Percentiles rank a stretch among this genome's conserved stretches.
Conservation (phyloP, 2,888 invertebrate genomes). For the Megalurothrips usitatus region DNA sequence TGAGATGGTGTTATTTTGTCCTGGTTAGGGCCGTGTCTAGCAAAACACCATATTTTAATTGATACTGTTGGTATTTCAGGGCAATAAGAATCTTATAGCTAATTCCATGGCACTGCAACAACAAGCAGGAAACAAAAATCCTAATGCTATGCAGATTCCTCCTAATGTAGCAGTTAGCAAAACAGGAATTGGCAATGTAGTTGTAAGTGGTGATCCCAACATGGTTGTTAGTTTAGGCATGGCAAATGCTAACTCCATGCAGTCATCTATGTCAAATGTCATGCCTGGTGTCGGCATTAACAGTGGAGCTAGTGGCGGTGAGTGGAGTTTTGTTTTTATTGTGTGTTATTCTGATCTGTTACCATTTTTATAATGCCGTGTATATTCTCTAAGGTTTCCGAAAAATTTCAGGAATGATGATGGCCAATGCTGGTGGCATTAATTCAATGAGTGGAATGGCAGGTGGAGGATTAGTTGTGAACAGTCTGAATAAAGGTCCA, state of each 20-base stretch:
- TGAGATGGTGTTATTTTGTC: slow-evolving; percentile 14
- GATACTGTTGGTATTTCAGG: slow-evolving; percentile 52
- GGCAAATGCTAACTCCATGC: slow-evolving; percentile 65
- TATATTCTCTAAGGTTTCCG: slow-evolving; percentile 27
- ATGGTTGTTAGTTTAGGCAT: slow-evolving; percentile 56
- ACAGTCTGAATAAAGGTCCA: slow-evolving; percentile 69
- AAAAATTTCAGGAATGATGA: slow-evolving; percentile 62
- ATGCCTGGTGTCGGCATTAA: slow-evolving; percentile 35
- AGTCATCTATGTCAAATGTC: slow-evolving; percentile 43
- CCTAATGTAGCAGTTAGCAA: slow-evolving; percentile 72
- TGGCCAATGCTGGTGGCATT: slow-evolving; percentile 67
- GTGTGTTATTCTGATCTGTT: not conserved
- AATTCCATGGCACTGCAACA: slow-evolving; percentile 68
- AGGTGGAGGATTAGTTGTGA: slow-evolving; percentile 68
- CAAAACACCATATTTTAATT: slow-evolving; percentile 22
- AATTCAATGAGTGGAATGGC: slow-evolving; percentile 63
- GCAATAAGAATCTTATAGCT: slow-evolving; percentile 65
- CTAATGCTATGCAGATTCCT: slow-evolving; percentile 64
- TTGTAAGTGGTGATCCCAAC: slow-evolving; percentile 52
- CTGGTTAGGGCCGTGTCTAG: slow-evolving; percentile 24
- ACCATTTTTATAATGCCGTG: not conserved
- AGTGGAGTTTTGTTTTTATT: not conserved
- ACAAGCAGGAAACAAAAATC: slow-evolving; percentile 43
- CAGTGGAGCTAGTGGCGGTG: slow-evolving; percentile 30
- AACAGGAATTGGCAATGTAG: slow-evolving; percentile 47